Evolutionary conservation across 2,113 vertebrate genomes (phyloP), one percentile per base, ranked within the genome.

Genomic region (Amblyornis subalaris): DNA sequence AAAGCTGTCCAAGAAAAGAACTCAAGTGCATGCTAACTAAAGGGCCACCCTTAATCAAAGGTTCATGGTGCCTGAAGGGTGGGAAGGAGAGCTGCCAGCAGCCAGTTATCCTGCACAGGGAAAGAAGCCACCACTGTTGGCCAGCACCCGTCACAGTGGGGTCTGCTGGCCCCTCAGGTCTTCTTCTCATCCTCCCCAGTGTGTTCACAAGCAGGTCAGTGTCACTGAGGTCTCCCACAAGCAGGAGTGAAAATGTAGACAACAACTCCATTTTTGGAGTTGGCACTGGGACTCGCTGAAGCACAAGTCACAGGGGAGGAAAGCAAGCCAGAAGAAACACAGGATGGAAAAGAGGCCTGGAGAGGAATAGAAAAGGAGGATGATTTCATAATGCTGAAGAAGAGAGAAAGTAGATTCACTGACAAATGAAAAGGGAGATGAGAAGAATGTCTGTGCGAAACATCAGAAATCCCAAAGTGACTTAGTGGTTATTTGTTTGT

Each of bases 91-190:
- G 11, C 36, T 80, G 36, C 54, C 28, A 16, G 33, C 64, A 89
- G 67, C 18, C 14, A 12, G 42, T 66, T 69, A 13, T 10, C 12
- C 74, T 21, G 19, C 10, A 4, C 2, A 40, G 31, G 50, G 33
- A 29, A 42, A 72, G 54, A 24, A 50, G 36, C 6, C 0, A 0
- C 25, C 47, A 21, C 17, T 5, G 0, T 9, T 1, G 0, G 20
- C 33, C 44, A 84, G 51, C 1, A 0, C 31, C 51, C 35, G 8
- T 72, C 15, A 2, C 33, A 9, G 12, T 4, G 31, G 38, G 21
- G 10, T 29, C 55, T 77, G 33, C 55, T 10, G 4, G 20, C 8
- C 38, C 38, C 71, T 71, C 47, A 38, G 36, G 14, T 74, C 71
- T 17, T 33, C 67, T 78, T 38, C 54, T 57, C 26, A 33, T 26